phyloP scores from a whole-genome alignment of 2,113 vertebrate genomes.

The Aleadryas rufinucha region DNA sequence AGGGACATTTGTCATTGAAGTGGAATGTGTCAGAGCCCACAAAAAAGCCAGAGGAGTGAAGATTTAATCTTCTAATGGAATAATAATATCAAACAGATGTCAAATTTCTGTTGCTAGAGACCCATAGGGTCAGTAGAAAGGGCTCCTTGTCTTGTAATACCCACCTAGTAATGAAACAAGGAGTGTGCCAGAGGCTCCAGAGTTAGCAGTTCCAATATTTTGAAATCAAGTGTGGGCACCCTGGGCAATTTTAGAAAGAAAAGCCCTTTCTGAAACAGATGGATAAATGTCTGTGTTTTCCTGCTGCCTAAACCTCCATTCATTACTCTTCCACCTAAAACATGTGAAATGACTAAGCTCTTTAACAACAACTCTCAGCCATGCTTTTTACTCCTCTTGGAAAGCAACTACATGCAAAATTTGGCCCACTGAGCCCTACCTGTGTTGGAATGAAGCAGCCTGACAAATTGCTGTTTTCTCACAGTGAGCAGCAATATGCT shows the following conservation, averaged over 20 bases:
- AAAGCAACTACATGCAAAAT: background rate
- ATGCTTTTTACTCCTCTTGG: background rate
- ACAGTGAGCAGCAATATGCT: background rate
- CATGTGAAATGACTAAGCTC: background rate
- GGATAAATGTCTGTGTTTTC: background rate
- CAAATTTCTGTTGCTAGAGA: slow-evolving; percentile 26
- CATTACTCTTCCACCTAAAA: background rate
- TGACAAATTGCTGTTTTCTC: background rate
- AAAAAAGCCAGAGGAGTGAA: slow-evolving; percentile 31
- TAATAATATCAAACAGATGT: slow-evolving; percentile 62
- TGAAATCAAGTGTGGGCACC: background rate
- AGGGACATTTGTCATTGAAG: background rate
- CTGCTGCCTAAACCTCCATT: background rate
- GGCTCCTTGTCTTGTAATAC: background rate
- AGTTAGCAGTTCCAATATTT: background rate
- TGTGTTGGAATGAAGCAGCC: background rate
- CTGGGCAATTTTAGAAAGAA: background rate
- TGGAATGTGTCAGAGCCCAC: slow-evolving; percentile 49
- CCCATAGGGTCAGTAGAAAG: background rate
- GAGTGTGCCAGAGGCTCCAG: background rate
- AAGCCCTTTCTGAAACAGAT: slow-evolving; percentile 15
- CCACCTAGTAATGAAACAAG: background rate
- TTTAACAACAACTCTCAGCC: background rate
- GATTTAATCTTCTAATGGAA: slow-evolving; percentile 42
- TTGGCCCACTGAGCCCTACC: background rate